phyloP scores from a whole-genome alignment of 2,113 vertebrate genomes.

The Rutilus rutilus region DNA sequence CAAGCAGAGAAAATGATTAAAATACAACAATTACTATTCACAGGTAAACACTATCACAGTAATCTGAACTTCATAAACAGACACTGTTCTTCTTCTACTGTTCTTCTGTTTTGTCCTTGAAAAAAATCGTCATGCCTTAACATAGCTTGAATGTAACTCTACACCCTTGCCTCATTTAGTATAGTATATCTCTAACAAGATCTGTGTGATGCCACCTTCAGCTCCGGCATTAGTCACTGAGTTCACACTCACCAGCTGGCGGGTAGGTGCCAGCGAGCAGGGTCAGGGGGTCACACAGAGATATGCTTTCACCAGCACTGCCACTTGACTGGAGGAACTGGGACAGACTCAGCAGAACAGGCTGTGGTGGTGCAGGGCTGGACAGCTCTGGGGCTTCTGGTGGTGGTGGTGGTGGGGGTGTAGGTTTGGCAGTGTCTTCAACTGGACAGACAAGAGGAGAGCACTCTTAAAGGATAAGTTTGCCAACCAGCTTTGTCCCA shows the following conservation, averaged over 20 bases:
- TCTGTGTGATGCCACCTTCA: conserved; percentile 69
- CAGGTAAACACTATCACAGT: not conserved
- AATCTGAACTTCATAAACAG: not conserved
- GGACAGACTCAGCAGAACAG: conserved; percentile 66
- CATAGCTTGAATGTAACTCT: no score
- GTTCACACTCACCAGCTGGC: no score
- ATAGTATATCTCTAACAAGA: conserved; percentile 67
- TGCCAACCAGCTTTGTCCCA: no score
- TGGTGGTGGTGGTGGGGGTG: conserved; percentile 65
- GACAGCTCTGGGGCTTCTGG: no score
- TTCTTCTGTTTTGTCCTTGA: no score
- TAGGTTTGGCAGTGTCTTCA: conserved; percentile 69
- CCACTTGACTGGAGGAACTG: conserved; percentile 64
- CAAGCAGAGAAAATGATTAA: not conserved
- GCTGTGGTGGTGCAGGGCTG: conserved; percentile 63
- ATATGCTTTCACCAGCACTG: conserved; percentile 57
- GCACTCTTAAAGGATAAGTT: no score
- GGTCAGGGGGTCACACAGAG: conserved; percentile 65
- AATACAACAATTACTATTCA: not conserved
- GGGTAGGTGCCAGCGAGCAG: conserved; percentile 63
- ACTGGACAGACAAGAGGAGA: no score
- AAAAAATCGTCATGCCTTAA: no score
- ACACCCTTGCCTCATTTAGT: no score
- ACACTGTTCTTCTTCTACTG: no score
- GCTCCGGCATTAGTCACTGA: no score